Evolutionary conservation across 2,113 vertebrate genomes (phyloP).

Genomic region (Alosa alosa): DNA sequence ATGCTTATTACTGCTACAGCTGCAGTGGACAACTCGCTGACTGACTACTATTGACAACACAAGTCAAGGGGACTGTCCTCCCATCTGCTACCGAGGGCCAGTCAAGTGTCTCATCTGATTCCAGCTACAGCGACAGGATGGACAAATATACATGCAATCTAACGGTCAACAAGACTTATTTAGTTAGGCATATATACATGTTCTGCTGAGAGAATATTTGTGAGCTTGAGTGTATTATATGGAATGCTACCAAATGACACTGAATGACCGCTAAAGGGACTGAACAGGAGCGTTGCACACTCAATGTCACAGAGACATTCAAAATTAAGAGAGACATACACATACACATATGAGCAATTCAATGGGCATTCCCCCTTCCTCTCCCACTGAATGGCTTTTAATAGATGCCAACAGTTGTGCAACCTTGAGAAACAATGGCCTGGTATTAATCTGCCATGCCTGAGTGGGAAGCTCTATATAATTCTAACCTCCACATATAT

Average conservation of each 20-base stretch:
- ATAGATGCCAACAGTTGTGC: neutral
- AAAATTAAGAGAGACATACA: neutral
- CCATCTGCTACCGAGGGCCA: neutral
- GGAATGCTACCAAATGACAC: neutral
- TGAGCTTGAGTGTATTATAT: neutral
- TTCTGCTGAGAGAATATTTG: neutral
- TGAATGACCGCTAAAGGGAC: neutral
- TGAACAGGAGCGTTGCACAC: neutral
- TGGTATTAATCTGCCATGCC: conserved; percentile 18
- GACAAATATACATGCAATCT: neutral
- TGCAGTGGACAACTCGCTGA: neutral
- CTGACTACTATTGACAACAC: neutral
- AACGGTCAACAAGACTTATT: neutral
- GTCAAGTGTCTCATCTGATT: neutral
- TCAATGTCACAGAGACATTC: neutral
- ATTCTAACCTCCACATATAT: conserved; percentile 21
- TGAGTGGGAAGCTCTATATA: conserved; percentile 22
- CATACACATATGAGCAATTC: neutral
- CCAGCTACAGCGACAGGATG: neutral
- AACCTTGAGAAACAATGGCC: conserved; percentile 21
- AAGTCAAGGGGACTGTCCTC: neutral
- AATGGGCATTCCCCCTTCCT: neutral
- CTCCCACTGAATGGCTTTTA: neutral
- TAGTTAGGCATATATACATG: neutral
- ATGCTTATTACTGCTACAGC: neutral